Evolutionary conservation across 2,797 vertebrate genomes (phyloP), one percentile per base, ranked within the genome.

Genomic region (Mormyrops boulengeri): DNA sequence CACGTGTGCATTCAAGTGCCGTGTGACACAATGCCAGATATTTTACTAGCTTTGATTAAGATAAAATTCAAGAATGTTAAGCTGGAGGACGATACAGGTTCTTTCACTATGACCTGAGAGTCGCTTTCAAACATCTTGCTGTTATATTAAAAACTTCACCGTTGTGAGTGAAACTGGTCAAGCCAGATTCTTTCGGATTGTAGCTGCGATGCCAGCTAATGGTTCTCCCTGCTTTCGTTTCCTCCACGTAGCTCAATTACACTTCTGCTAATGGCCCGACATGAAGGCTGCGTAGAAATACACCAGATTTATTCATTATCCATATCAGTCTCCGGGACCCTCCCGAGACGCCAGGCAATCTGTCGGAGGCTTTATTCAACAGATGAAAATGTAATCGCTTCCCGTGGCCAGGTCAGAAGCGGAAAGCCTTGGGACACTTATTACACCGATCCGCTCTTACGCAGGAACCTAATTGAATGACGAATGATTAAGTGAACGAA

Each of bases 301-400:
- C 38, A n/a, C 17, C 73, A 41, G 19, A 80, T 41, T 80, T 80
- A 47, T 47, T 47, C 73, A 80, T 80, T 44, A 44, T 80, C 34
- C 2, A 19, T n/a, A 19, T 80, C 73, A 80, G 73, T 80, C 73
- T 80, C 38, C 2, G 38, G 34, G 69, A 14, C 2, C 73, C 73
- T n/a, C 38, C 73, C 17, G 6, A 41, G 73, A 19, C 17, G 6
- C 73, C 73, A n/a, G 44, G 38, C 73, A 47, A 80, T 80, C 73
- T 80, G 73, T 80, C 3, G 5, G 73, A 80, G 38, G 73, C 73
- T 80, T 80, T 80, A 80, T 38, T 80, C 73, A 80, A 80, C 73
- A 80, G 73, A 80, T 80, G 73, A 80, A 41, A 19, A 80, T 80
- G 34, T 80, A 47, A 80, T 80, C 73, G 73, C 38, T 80, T 80